These are phyloP conservation scores for Cremastinae sp. DNA, from an alignment of 2,888 invertebrate species.

Conservation along the genomic window DNA sequence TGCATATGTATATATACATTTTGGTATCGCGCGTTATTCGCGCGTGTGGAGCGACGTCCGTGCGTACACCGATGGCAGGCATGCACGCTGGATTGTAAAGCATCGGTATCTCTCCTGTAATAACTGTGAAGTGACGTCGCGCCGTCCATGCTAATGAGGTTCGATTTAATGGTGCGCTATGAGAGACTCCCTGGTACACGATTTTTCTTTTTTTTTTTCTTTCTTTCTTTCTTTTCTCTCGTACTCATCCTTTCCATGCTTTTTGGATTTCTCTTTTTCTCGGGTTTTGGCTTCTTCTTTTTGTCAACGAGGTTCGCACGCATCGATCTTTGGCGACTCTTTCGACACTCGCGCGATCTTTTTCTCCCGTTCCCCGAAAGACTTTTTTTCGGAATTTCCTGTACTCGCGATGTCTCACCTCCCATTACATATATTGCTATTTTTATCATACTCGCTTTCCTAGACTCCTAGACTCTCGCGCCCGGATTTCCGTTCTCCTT, in stretches of 20 bases:
- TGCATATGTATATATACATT: slow-evolving; percentile 73
- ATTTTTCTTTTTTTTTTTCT: slow-evolving; percentile 48
- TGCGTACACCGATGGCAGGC: no score
- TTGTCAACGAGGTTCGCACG: slow-evolving; percentile 7
- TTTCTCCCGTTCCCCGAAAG: slow-evolving; percentile 21
- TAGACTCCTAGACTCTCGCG: not conserved
- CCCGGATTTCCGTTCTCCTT: no score
- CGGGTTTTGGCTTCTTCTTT: slow-evolving; percentile 20
- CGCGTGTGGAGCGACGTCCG: slow-evolving; percentile 71
- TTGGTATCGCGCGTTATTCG: slow-evolving; percentile 78
- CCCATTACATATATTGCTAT: slow-evolving; percentile 11
- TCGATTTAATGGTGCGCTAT: slow-evolving; percentile 72
- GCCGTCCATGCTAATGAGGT: slow-evolving; percentile 76
- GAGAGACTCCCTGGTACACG: slow-evolving; percentile 62
- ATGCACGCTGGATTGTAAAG: slow-evolving; percentile 74
- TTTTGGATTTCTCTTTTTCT: slow-evolving; percentile 26
- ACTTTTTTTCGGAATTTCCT: slow-evolving; percentile 25
- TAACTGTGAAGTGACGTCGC: slow-evolving; percentile 78
- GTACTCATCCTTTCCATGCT: slow-evolving; percentile 10
- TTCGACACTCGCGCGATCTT: slow-evolving; percentile 6
- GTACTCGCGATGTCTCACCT: slow-evolving; percentile 1
- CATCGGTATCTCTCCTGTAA: slow-evolving; percentile 78
- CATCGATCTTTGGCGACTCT: slow-evolving; percentile 5
- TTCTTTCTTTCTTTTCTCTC: slow-evolving; percentile 34
- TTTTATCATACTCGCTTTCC: not conserved